Conservation (phyloP, 2,113 vertebrate genomes). For the Neodon shergylaensis region DNA sequence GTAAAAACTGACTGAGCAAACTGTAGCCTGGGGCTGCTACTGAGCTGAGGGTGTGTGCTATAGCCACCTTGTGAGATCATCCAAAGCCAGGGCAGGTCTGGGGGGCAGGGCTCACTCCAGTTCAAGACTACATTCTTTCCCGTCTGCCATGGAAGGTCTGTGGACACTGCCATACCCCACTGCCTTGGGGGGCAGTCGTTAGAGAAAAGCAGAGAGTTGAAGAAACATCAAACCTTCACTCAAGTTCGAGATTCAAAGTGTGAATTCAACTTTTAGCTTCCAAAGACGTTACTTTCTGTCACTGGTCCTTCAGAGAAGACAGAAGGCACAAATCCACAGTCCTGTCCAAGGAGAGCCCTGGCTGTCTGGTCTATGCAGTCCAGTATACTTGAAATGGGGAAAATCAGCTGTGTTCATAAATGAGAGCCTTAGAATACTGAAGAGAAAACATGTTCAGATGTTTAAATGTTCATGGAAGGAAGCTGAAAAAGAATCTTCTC, state of each 20-base stretch:
- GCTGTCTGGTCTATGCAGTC: background rate
- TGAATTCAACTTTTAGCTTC: background rate
- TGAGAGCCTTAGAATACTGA: background rate
- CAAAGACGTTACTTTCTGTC: background rate
- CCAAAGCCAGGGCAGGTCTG: background rate
- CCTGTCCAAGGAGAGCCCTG: background rate
- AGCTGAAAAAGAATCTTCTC: background rate
- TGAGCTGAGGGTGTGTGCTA: rapidly evolving
- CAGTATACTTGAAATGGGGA: background rate
- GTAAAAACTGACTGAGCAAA: background rate
- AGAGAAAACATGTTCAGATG: background rate
- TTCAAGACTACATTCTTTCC: rapidly evolving
- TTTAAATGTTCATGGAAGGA: background rate
- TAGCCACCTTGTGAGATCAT: rapidly evolving
- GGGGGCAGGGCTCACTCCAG: background rate
- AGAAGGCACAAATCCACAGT: background rate
- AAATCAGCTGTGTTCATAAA: background rate
- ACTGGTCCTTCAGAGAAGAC: background rate
- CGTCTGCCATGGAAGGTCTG: background rate
- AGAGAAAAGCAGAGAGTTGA: background rate
- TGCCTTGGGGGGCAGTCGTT: background rate
- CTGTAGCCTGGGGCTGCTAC: too few species aligned
- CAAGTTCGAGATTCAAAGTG: background rate
- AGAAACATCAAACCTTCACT: background rate
- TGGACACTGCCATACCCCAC: background rate